Evolutionary conservation across 2,113 vertebrate genomes (phyloP), one percentile per base, ranked within the genome.

Genomic region (Gymnogyps californianus): DNA sequence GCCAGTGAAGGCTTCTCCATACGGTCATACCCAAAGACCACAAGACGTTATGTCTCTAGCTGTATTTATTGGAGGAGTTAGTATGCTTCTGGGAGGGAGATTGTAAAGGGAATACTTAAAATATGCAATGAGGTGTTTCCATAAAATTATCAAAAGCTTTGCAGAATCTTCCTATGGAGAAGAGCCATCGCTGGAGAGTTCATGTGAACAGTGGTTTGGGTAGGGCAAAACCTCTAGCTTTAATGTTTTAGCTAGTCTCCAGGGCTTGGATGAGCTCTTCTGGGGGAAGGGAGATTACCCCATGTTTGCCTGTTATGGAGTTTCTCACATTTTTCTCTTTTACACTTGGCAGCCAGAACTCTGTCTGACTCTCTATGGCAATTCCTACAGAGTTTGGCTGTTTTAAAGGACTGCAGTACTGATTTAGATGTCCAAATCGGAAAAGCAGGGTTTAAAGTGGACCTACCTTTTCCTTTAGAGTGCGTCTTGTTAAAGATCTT

Each of bases 291-390:
- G 62, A 85, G 70, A 28, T 95, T 71, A 61, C 57, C 38, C 87
- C 8, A 3, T 24, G 47, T 87, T 94, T 95, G 80, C 76, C 89
- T 96, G 47, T 77, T 87, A 49, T 0, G 26, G 78, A 76, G 74
- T 69, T 91, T 86, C 94, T 96, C 89, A 66, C 47, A 31, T 94
- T 96, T 94, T 91, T 88, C 61, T 66, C 80, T 70, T 90, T 86
- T 49, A 57, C 29, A 26, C 80, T 96, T 94, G 86, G 91, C 91
- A 93, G 67, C 62, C 83, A 87, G 51, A 89, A 20, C 32, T 83
- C 80, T 19, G 11, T 84, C 59, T 83, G 74, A 59, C 16, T 75
- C 74, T 94, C 76, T 20, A 10, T 89, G 96, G 69, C 78, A 89
- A 82, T 91, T 85, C 67, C 77, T 76, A 40, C 52, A 29, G 90